Conservation (phyloP, 2,113 vertebrate genomes). For the Oenanthe melanoleuca region DNA sequence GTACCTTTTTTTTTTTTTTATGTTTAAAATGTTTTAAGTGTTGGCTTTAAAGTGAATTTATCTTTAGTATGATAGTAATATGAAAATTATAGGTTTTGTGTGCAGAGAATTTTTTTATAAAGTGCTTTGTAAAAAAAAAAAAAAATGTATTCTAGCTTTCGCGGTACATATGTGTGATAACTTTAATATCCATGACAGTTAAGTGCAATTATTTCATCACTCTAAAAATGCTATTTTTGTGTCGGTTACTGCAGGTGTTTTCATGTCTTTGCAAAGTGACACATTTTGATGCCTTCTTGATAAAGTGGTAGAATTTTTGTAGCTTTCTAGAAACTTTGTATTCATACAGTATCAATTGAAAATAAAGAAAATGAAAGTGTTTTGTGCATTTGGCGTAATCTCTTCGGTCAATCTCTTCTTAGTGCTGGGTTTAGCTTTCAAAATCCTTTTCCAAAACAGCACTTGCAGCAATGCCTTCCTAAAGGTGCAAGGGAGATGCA, state of each 20-base stretch:
- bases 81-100: slow-evolving; percentile 93
- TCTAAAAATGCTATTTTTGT: slow-evolving; percentile 92
- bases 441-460: background rate
- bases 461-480: background rate
- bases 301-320: slow-evolving; percentile 99
- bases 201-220: slow-evolving; percentile 92
- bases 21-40: slow-evolving; percentile 90
- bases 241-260: slow-evolving; percentile 97
- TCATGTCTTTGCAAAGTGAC: slow-evolving; percentile 98
- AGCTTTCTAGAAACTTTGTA: slow-evolving; percentile 99
- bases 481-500: background rate
- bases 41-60: slow-evolving; percentile 98
- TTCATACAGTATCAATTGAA: slow-evolving; percentile 99
- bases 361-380: slow-evolving; percentile 92
- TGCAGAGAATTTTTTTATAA: slow-evolving; percentile 94
- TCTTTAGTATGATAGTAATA: slow-evolving; percentile 92
- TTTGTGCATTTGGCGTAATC: slow-evolving; percentile 72
- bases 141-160: slow-evolving; percentile 95
- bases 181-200: slow-evolving; percentile 95
- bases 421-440: background rate
- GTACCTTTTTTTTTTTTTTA: slow-evolving; percentile 83
- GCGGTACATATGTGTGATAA: slow-evolving; percentile 98
- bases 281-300: slow-evolving; percentile 99
- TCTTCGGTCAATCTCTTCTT: background rate
- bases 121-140: slow-evolving; percentile 95